Evolutionary conservation across 1,140 invertebrate species (phyloP).

Genomic region (Drosophila rufa): DNA sequence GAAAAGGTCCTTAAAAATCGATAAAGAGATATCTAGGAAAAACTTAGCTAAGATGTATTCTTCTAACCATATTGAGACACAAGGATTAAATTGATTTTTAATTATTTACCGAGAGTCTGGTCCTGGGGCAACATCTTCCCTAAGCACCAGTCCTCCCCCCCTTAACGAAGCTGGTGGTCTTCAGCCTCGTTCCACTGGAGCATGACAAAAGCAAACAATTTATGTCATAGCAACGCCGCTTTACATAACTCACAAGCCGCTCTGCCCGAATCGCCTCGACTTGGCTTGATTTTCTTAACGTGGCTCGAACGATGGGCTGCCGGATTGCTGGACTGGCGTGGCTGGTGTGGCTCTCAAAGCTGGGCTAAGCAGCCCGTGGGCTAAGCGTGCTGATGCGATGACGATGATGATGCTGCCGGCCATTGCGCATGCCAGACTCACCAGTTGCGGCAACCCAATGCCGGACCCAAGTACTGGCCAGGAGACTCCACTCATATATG

Average conservation of each 20-base stretch:
- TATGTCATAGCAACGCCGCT: constrained; percentile 73
- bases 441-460: constrained; percentile 37
- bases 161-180: constrained; percentile 27
- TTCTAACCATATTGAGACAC: not conserved
- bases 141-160: not conserved
- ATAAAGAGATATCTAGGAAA: not conserved
- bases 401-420: constrained; percentile 26
- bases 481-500: constrained; percentile 68
- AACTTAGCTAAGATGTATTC: not conserved
- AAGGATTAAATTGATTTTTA: constrained; percentile 27
- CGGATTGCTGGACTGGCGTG: not conserved
- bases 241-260: constrained; percentile 79
- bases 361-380: constrained; percentile 52
- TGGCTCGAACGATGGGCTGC: constrained; percentile 23
- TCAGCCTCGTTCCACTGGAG: constrained; percentile 27
- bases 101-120: constrained; percentile 15
- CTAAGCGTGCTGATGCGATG: constrained; percentile 60
- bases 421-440: constrained; percentile 75
- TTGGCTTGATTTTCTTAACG: constrained; percentile 28
- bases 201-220: constrained; percentile 72
- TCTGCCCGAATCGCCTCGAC: constrained; percentile 18
- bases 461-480: constrained; percentile 27
- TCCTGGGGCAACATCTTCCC: constrained; percentile 2
- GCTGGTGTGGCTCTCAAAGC: constrained; percentile 16
- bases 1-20: not conserved